A percentile compares a stretch with the other conserved stretches of the same genome.
phyloP scores from a whole-genome alignment of 1,140 invertebrate genomes.

The Cydia amplana region DNA sequence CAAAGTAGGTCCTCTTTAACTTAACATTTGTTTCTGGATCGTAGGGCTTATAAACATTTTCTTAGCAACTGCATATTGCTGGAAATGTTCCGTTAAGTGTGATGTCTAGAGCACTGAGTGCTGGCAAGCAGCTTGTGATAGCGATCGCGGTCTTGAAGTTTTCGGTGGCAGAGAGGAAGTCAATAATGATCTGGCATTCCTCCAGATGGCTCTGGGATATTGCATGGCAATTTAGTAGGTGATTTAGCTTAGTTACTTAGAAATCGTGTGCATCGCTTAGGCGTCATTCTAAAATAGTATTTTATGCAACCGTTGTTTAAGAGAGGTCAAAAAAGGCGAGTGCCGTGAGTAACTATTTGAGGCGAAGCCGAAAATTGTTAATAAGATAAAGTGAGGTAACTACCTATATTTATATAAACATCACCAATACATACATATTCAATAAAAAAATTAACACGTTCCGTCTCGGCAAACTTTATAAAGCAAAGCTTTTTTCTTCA shows the following conservation, averaged over 20 bases:
- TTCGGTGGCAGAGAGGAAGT: conserved; percentile 23
- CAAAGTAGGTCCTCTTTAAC: too few relatives aligned
- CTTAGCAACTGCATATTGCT: background rate
- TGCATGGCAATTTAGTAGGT: conserved; percentile 23
- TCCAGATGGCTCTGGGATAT: conserved; percentile 24
- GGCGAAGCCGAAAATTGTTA: too few relatives aligned
- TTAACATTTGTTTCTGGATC: too few relatives aligned
- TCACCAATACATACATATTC: background rate
- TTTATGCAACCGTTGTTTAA: too few relatives aligned
- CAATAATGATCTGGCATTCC: conserved; percentile 24
- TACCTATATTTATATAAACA: background rate
- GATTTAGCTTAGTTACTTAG: conserved; percentile 16
- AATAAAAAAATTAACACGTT: too few relatives aligned
- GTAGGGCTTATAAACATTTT: background rate
- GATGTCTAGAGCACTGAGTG: background rate
- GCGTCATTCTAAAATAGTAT: background rate
- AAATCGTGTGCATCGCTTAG: background rate
- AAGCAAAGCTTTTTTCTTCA: background rate
- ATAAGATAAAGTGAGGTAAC: background rate
- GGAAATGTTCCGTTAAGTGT: background rate
- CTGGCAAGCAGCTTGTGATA: conserved; percentile 24
- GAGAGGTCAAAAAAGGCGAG: too few relatives aligned
- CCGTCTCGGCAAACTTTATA: too few relatives aligned
- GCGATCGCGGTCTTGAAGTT: conserved; percentile 23
- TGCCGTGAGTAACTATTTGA: too few relatives aligned